Base-by-base conservation (phyloP, 2,888 invertebrate species). In the Lycophotia porphyrea region DNA sequence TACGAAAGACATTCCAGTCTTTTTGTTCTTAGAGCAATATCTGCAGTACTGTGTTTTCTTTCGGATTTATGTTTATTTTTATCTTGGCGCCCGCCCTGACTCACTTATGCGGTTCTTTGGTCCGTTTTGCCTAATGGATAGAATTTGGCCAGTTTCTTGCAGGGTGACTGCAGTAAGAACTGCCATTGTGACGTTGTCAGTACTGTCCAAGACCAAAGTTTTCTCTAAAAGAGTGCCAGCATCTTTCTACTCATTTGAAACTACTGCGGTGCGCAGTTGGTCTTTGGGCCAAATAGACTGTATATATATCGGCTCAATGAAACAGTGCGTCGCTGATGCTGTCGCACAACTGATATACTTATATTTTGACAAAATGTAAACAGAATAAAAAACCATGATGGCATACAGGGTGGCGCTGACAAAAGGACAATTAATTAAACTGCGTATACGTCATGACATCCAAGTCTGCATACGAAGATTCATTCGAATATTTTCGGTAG, bases 1-100 rank as follows among this genome's bases (percentile, higher is more conserved):
- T 34, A 49, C 34, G 64, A 60, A 67, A 75, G 31, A 49, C 63
- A 72, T 69, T 74, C 68, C 65, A 36, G n/a, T 49, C 13, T 72
- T 66, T 52, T 27, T 42, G 21, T 74, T 71, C 47, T 8, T 39
- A 24, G 34, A 78, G 49, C 24, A 68, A 61, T 68, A 61, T 65
- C 55, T 69, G 74, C 47, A 81, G 55, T 31, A 61, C 18, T 69
- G 18, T 71, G 13, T 68, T 64, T 67, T 61, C 24, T 52, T 67
- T 69, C 47, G 44, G 58, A 8, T 71, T 71, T 44, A 44, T 60
- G 58, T 60, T 78, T 74, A 58, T 80, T 76, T 76, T 44, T 60
- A 21, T 76, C 27, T 80, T 81, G 67, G 66, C 58, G 49, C 34
- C 36, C 24, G 8, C 39, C 24, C 34, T 42, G 44, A 63, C 31